Conservation (phyloP, 1,140 invertebrate genomes). For the Galendromus occidentalis region DNA sequence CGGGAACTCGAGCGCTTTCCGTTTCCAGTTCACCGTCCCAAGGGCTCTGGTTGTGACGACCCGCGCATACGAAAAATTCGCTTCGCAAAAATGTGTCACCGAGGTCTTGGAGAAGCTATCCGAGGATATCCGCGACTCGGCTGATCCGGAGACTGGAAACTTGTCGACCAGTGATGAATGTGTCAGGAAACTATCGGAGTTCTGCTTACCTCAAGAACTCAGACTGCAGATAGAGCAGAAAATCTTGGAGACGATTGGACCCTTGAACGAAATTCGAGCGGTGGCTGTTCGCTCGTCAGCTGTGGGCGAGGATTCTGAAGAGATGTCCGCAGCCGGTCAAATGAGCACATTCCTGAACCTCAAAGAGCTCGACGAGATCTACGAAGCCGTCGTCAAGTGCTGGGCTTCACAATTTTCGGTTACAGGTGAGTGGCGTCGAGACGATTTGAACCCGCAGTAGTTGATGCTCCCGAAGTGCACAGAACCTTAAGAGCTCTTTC, state of each 20-base stretch:
- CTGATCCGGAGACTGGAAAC: conserved; percentile 11
- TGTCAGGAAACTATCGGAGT: conserved; percentile 16
- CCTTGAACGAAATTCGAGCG: conserved; percentile 21
- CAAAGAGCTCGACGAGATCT: conserved; percentile 29
- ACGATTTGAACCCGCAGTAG: background rate
- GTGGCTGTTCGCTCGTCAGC: conserved; percentile 43
- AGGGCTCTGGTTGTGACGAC: conserved; percentile 39
- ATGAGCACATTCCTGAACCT: conserved; percentile 53
- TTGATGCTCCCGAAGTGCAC: background rate
- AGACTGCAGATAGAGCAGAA: conserved; percentile 30
- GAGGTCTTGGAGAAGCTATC: conserved; percentile 20
- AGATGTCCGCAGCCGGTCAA: conserved; percentile 56
- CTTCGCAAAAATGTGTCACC: conserved; percentile 24
- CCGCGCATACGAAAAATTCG: conserved; percentile 33
- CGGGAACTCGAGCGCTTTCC: background rate
- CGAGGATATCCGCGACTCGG: conserved; percentile 12
- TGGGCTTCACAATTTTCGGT: conserved; percentile 59
- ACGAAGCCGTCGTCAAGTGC: conserved; percentile 41
- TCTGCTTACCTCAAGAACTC: conserved; percentile 17
- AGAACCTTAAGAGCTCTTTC: background rate
- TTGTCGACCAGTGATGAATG: conserved; percentile 19
- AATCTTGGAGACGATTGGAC: conserved; percentile 33
- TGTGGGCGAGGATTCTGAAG: conserved; percentile 48
- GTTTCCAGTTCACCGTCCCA: conserved; percentile 30
- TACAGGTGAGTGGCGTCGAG: conserved; percentile 47